Conservation (phyloP, 2,113 vertebrate genomes). For the Gasterosteus nipponicus region DNA sequence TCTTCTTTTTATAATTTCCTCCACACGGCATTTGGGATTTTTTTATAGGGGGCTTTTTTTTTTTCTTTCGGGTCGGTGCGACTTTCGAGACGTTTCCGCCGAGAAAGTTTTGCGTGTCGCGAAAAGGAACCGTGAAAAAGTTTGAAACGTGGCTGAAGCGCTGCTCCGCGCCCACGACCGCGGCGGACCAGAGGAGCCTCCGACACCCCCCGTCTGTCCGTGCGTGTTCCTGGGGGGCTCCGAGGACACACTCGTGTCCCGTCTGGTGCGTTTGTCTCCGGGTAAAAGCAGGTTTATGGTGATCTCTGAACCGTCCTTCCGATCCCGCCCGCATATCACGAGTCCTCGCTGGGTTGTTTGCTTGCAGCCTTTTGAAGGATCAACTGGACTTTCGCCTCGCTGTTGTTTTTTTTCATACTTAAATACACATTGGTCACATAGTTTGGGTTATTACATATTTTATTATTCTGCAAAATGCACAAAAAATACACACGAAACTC, state of each 20-base stretch:
- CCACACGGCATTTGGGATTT: conserved; percentile 13
- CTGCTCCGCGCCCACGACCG: conserved; percentile 19
- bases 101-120: conserved; percentile 67
- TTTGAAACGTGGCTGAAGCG: conserved; percentile 81
- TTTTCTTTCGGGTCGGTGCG: not conserved
- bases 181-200: too few species aligned
- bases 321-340: conserved; percentile 70
- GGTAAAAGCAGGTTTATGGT: conserved; percentile 30
- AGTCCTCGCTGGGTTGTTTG: conserved; percentile 55
- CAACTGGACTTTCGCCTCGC: conserved; percentile 37
- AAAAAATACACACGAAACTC: not conserved
- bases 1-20: not conserved
- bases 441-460: not conserved
- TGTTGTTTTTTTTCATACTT: not conserved
- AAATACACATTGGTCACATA: not conserved
- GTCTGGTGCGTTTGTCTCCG: not conserved
- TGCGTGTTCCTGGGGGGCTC: not conserved
- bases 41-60: not conserved
- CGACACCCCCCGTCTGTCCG: not conserved
- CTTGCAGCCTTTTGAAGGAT: conserved; percentile 47
- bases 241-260: not conserved
- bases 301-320: conserved; percentile 32
- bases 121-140: conserved; percentile 74
- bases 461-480: fast-evolving
- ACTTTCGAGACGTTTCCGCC: conserved; percentile 39